A percentile compares a stretch with the other conserved stretches of the same genome.
Evolutionary conservation across 2,888 invertebrate species (phyloP).

Genomic region (Drosophila fulvimacula): DNA sequence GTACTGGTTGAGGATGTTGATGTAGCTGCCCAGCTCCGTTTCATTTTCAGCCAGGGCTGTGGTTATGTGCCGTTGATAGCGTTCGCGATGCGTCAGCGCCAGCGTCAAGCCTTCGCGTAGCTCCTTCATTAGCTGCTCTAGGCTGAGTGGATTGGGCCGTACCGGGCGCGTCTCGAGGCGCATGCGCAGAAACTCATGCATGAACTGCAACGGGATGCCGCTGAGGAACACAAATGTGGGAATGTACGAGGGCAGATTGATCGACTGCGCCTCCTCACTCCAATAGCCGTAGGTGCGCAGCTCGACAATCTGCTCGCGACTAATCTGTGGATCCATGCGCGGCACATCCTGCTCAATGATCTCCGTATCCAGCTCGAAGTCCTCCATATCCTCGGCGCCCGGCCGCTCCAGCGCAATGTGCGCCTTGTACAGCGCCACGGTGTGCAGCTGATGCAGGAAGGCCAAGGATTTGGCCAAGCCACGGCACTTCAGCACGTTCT

Average conservation of each 20-base stretch:
- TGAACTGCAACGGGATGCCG: slow-evolving; percentile 94
- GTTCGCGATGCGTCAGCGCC: slow-evolving; percentile 92
- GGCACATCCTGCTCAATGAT: slow-evolving; percentile 85
- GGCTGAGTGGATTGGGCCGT: slow-evolving; percentile 93
- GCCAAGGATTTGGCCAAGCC: slow-evolving; percentile 92
- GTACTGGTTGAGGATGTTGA: slow-evolving; percentile 89
- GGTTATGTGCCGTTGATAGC: slow-evolving; percentile 89
- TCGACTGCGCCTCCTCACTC: slow-evolving; percentile 90
- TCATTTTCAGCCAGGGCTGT: slow-evolving; percentile 86
- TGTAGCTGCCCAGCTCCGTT: slow-evolving; percentile 85
- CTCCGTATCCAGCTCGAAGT: slow-evolving; percentile 84
- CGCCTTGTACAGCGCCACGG: slow-evolving; percentile 89
- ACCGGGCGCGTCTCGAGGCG: slow-evolving; percentile 92
- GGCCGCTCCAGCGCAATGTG: slow-evolving; percentile 89
- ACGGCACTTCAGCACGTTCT: slow-evolving; percentile 94
- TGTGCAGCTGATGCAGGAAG: slow-evolving; percentile 91
- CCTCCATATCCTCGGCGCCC: slow-evolving; percentile 74
- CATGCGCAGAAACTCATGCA: slow-evolving; percentile 95
- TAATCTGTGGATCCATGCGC: slow-evolving; percentile 83
- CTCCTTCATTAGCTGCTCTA: slow-evolving; percentile 95
- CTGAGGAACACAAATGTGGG: slow-evolving; percentile 94
- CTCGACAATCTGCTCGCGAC: slow-evolving; percentile 82
- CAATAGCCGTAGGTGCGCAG: slow-evolving; percentile 89
- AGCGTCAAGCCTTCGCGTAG: slow-evolving; percentile 94
- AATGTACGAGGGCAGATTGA: slow-evolving; percentile 93